Conservation (phyloP, 2,113 vertebrate genomes). For the Cebus imitator region DNA sequence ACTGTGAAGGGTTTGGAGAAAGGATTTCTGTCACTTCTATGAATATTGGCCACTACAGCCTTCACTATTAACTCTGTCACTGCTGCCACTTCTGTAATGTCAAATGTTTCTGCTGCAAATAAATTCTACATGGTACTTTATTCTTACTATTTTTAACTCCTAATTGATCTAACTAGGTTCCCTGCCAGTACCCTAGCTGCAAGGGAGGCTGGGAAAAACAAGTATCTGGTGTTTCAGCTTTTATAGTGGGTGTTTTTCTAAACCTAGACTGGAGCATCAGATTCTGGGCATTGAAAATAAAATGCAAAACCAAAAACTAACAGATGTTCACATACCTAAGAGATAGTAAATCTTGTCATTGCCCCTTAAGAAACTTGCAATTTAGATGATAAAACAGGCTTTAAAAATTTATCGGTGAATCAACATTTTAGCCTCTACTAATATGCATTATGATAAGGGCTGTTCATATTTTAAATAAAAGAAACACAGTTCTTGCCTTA, state of each 20-base stretch:
- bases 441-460: neutral
- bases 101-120: neutral
- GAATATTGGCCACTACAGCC: neutral
- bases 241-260: neutral
- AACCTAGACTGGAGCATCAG: neutral
- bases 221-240: neutral
- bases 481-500: slow-evolving; percentile 29
- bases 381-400: neutral
- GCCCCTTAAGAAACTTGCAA: neutral
- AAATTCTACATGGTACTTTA: neutral
- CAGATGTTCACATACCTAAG: neutral
- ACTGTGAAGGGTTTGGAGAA: neutral
- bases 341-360: slow-evolving; percentile 36
- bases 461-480: slow-evolving; percentile 44
- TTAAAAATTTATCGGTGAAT: slow-evolving; percentile 16
- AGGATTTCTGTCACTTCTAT: neutral
- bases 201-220: neutral
- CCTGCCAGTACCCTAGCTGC: neutral
- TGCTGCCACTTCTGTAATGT: neutral
- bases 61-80: neutral
- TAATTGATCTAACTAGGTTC: neutral
- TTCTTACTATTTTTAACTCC: neutral
- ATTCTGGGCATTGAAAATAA: neutral
- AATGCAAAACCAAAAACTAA: neutral
- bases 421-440: slow-evolving; percentile 3